These are phyloP conservation scores for Adoxophyes honmai DNA, from an alignment of 1,140 invertebrate species.

Conservation along the genomic window DNA sequence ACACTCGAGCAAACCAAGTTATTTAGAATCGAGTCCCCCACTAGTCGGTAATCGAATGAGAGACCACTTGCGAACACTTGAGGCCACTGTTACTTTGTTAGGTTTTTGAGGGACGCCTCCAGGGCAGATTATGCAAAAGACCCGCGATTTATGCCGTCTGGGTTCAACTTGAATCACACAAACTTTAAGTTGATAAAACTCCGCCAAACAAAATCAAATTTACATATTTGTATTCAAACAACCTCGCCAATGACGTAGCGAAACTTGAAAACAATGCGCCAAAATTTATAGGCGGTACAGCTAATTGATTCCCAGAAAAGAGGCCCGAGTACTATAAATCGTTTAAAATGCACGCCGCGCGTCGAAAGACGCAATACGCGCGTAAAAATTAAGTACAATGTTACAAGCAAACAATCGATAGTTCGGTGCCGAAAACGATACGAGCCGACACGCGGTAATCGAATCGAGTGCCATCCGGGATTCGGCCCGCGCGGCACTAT, in stretches of 20 bases:
- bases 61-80: slow-evolving; percentile 63
- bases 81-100: slow-evolving; percentile 67
- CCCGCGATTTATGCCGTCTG: slow-evolving; percentile 28
- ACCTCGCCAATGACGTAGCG: slow-evolving; percentile 1
- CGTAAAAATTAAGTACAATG: slow-evolving; percentile 27
- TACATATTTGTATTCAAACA: neutral
- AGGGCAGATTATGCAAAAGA: slow-evolving; percentile 40
- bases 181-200: slow-evolving; percentile 7
- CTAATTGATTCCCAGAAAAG: slow-evolving; percentile 14
- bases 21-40: slow-evolving; percentile 54
- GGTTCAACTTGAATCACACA: neutral
- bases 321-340: slow-evolving; percentile 25
- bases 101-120: slow-evolving; percentile 44
- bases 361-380: slow-evolving; percentile 25
- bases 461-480: slow-evolving; percentile 36
- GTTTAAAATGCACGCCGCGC: slow-evolving; percentile 36
- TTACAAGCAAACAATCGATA: slow-evolving; percentile 25
- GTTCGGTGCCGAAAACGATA: slow-evolving; percentile 27
- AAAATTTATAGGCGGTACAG: neutral
- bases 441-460: slow-evolving; percentile 23
- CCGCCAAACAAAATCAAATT: neutral
- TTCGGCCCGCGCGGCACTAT: slow-evolving; percentile 49
- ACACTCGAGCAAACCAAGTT: slow-evolving; percentile 58
- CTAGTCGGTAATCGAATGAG: slow-evolving; percentile 68
- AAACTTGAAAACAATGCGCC: slow-evolving; percentile 9